phyloP scores from a whole-genome alignment of 2,797 vertebrate genomes.

The Zalophus californianus region DNA sequence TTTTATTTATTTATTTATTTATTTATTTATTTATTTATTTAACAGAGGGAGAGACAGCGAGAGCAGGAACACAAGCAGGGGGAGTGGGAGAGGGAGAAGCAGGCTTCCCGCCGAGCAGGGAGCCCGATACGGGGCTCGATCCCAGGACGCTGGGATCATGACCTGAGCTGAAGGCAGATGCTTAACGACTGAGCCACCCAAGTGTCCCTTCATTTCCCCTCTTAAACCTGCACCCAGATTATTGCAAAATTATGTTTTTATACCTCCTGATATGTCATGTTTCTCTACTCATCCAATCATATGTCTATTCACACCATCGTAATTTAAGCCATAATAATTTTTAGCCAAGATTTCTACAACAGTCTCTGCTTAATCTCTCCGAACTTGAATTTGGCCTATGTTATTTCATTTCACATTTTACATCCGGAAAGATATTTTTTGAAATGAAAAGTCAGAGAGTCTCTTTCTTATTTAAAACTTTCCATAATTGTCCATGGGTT shows the following conservation, averaged over 20 bases:
- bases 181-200: too few species aligned
- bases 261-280: background rate
- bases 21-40: too few species aligned
- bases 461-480: too few species aligned
- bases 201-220: background rate
- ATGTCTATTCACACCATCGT: background rate
- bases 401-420: background rate
- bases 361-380: background rate
- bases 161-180: too few species aligned
- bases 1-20: too few species aligned
- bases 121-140: too few species aligned
- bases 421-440: background rate
- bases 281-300: background rate
- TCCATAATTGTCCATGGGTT: background rate
- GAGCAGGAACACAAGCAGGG: too few species aligned
- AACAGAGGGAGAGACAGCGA: too few species aligned
- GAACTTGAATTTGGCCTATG: background rate
- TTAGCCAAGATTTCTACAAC: background rate
- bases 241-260: background rate
- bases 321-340: background rate
- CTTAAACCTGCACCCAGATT: background rate
- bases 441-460: background rate
- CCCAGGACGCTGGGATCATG: too few species aligned
- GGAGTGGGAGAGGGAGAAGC: too few species aligned
- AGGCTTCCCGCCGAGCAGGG: too few species aligned